Conservation (phyloP, 2,113 vertebrate species). For the Siniperca knerii region DNA sequence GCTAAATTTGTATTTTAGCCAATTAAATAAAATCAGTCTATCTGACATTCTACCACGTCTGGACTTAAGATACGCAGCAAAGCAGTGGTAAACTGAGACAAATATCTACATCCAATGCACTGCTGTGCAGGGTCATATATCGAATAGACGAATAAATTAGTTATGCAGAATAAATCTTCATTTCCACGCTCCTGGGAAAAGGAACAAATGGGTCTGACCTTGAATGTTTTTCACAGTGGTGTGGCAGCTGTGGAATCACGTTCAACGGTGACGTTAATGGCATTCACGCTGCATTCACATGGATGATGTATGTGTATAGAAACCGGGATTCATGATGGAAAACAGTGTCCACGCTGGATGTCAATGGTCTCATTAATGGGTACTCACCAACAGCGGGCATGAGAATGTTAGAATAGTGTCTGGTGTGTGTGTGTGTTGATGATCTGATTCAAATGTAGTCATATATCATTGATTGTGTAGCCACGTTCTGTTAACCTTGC, state of each 20-base stretch:
- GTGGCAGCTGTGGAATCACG: not conserved
- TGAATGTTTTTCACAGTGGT: slow-evolving; percentile 52
- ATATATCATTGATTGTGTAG: slow-evolving; percentile 41
- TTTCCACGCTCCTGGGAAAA: slow-evolving; percentile 31
- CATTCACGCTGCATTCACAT: slow-evolving; percentile 9
- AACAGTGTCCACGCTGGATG: slow-evolving; percentile 26
- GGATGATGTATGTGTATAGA: slow-evolving; percentile 43
- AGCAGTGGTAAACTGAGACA: slow-evolving; percentile 33
- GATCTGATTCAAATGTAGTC: slow-evolving; percentile 33
- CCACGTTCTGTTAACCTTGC: slow-evolving; percentile 45
- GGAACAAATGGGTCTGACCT: slow-evolving; percentile 54
- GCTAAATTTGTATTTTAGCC: not conserved
- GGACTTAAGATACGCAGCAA: slow-evolving; percentile 33
- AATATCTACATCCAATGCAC: slow-evolving; percentile 32
- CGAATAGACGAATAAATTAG: slow-evolving; percentile 38
- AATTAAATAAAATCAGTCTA: slow-evolving; percentile 20
- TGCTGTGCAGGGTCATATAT: slow-evolving; percentile 10
- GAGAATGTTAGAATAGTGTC: not conserved
- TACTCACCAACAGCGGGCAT: not conserved
- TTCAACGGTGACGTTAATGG: slow-evolving; percentile 38
- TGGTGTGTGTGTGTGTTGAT: not conserved
- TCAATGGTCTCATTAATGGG: slow-evolving; percentile 31
- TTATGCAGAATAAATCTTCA: slow-evolving; percentile 57
- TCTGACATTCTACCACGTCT: slow-evolving; percentile 10
- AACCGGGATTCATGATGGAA: not conserved